phyloP scores from a whole-genome alignment of 2,113 vertebrate genomes.

The Aix galericulata region DNA sequence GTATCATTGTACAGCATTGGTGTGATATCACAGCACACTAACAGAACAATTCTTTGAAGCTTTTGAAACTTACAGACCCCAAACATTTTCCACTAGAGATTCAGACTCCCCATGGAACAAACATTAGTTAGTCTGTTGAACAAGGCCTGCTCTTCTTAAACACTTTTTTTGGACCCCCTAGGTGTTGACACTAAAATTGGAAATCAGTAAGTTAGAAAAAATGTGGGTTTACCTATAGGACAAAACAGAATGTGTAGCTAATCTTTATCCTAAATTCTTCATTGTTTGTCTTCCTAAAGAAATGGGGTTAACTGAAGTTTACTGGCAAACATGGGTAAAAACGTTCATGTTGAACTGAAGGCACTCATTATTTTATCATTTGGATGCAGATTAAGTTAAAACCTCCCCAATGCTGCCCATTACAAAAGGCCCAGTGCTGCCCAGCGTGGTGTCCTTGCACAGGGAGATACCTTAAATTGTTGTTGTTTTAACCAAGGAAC shows the following conservation, averaged over 20 bases:
- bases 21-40: background rate
- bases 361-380: background rate
- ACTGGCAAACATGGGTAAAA: background rate
- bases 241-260: background rate
- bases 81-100: background rate
- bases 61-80: background rate
- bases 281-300: background rate
- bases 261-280: background rate
- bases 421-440: background rate
- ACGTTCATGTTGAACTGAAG: background rate
- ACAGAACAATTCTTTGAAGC: background rate
- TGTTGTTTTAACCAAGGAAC: background rate
- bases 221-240: background rate
- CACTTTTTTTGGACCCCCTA: background rate
- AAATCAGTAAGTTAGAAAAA: background rate
- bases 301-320: background rate
- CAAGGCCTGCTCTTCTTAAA: background rate
- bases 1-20: rapidly evolving
- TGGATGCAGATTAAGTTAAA: background rate
- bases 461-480: background rate
- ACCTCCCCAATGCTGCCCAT: background rate
- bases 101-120: rapidly evolving
- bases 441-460: background rate
- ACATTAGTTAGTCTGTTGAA: background rate
- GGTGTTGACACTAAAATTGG: background rate